These are phyloP conservation scores for Drosophila kohkoa DNA, from an alignment of 1,140 invertebrate genomes.

Conservation along the genomic window DNA sequence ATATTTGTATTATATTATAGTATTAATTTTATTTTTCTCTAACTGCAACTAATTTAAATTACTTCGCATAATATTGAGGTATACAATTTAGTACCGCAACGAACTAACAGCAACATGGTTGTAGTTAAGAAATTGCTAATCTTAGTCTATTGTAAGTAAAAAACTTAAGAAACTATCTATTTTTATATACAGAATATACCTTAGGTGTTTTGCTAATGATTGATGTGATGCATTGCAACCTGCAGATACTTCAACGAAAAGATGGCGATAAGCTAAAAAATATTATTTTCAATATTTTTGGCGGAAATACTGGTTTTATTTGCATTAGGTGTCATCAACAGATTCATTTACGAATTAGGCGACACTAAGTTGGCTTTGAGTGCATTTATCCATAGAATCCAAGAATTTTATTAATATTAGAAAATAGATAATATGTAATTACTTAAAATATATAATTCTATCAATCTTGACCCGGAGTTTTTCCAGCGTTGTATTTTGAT, in stretches of 20 bases:
- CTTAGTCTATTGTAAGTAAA: conserved; percentile 3
- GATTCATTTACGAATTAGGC: background rate
- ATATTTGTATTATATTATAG: no score
- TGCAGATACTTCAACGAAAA: background rate
- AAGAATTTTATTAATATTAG: no score
- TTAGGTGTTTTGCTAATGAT: background rate
- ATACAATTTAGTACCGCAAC: background rate
- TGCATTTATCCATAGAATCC: no score
- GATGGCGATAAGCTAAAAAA: background rate
- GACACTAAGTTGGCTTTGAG: background rate
- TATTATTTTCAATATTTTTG: background rate
- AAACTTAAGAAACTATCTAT: background rate
- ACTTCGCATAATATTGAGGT: background rate
- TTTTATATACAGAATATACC: background rate
- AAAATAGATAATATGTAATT: no score
- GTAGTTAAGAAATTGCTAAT: background rate
- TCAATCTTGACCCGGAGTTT: no score
- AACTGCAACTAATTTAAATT: background rate
- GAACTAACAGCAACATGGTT: conserved; percentile 10
- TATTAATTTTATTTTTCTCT: no score
- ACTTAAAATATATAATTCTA: no score
- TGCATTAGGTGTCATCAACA: conserved; percentile 4
- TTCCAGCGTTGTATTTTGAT: no score
- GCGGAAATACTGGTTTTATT: conserved; percentile 1
- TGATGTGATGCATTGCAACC: background rate